These are phyloP conservation scores for Hycleus cichorii DNA, from an alignment of 1,140 invertebrate species.

Conservation along the genomic window DNA sequence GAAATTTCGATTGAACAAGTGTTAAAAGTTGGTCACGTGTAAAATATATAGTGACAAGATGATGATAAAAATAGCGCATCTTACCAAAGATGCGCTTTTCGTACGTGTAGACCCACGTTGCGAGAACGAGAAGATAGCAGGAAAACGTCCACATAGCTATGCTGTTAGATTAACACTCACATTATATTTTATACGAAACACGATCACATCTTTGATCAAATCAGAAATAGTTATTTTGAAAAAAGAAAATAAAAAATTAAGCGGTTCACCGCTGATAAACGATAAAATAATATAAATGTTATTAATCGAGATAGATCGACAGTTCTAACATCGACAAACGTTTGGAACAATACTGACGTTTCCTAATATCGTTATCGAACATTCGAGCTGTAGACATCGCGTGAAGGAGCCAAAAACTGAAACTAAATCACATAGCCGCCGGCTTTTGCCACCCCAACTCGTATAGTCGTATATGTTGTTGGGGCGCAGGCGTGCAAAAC, in stretches of 20 bases:
- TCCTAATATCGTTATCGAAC: slow-evolving; percentile 12
- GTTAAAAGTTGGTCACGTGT: too few relatives aligned
- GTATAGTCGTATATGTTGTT: slow-evolving; percentile 3
- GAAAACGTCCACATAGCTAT: slow-evolving; percentile 16
- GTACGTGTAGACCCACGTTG: slow-evolving; percentile 12
- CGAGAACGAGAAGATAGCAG: slow-evolving; percentile 8
- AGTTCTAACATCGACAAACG: slow-evolving; percentile 5
- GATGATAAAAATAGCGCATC: background rate
- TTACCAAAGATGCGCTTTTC: slow-evolving; percentile 19
- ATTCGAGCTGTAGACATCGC: slow-evolving; percentile 22
- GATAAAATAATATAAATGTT: background rate
- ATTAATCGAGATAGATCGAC: background rate
- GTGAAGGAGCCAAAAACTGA: slow-evolving; percentile 10
- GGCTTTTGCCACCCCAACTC: slow-evolving; percentile 26
- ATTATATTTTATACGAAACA: slow-evolving; percentile 1
- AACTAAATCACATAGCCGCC: slow-evolving; percentile 30
- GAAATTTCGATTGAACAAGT: too few relatives aligned
- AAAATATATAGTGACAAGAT: too few relatives aligned
- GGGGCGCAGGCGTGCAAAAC: slow-evolving; percentile 18
- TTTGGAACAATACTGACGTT: slow-evolving; percentile 15
- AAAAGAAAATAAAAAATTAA: background rate
- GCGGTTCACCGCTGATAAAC: background rate
- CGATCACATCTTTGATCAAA: background rate
- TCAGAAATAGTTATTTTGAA: background rate
- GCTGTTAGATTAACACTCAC: slow-evolving; percentile 14